phyloP scores from a whole-genome alignment of 2,797 vertebrate species.

The Jordanella pulchra region DNA sequence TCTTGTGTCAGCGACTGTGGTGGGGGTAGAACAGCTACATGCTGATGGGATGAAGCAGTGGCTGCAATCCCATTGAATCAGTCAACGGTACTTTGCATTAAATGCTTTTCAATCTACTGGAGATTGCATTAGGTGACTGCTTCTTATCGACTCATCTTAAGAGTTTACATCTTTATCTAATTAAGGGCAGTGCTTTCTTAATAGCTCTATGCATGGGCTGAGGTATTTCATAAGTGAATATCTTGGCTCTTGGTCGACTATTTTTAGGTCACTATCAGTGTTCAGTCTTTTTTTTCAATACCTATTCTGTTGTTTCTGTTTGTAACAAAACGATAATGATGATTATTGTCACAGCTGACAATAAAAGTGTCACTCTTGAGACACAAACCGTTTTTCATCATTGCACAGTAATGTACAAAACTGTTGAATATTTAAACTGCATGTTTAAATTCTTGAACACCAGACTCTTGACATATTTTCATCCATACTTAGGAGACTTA shows the following conservation, averaged over 20 bases:
- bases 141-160: constrained; percentile 78
- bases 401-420: neutral
- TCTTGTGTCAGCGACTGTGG: constrained; percentile 55
- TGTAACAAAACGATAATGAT: constrained; percentile 2
- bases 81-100: constrained; percentile 72
- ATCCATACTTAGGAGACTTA: constrained; percentile 36
- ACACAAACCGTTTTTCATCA: neutral
- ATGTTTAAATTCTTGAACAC: constrained; percentile 13
- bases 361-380: neutral
- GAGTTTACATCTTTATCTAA: constrained; percentile 77
- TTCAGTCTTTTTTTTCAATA: constrained; percentile 15
- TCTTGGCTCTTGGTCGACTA: constrained; percentile 32
- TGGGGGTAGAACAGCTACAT: constrained; percentile 53
- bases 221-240: constrained; percentile 69
- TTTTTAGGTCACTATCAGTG: constrained; percentile 27
- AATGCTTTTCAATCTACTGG: constrained; percentile 78
- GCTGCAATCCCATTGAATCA: constrained; percentile 68
- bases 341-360: constrained; percentile 6
- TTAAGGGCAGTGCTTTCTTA: constrained; percentile 70
- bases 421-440: neutral
- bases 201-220: constrained; percentile 68
- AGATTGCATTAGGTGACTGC: constrained; percentile 73
- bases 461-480: constrained; percentile 31
- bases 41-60: constrained; percentile 64
- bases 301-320: neutral